Base-by-base conservation (phyloP, 2,797 vertebrate species). In the Lophotriccus pileatus region DNA sequence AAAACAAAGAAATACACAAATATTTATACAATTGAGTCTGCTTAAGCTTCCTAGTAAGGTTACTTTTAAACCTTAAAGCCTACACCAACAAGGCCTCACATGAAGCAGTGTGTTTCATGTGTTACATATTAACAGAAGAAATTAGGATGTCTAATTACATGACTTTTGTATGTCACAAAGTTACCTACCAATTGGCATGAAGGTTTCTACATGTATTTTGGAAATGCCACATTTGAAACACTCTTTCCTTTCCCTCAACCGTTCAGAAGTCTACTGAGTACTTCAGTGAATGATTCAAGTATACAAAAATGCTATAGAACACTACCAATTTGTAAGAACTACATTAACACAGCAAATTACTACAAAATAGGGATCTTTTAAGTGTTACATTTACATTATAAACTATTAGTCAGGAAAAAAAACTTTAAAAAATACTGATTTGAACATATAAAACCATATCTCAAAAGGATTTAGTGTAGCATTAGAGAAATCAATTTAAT, bases 401-500 rank as follows among this genome's bases (percentile, higher is more conserved):
- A 67, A 58, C 62, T 56, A 82, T 28, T 78, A 63, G 5, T 43
- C 25, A 89, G 34, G 37, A 85, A 85, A 94, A 94, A 93, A 93
- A 87, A 2, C 15, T 67, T 79, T 20, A 64, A 69, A 80, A 93
- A 89, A 88, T 56, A 86, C 46, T 85, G 50, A 78, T 82, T 89
- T 77, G 47, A 86, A 88, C 34, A 15, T 66, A 79, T 79, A 81
- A 87, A 94, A 72, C 28, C 41, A 2, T 72, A 84, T 80, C 44
- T 59, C 43, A 28, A 79, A 92, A 93, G 39, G 44, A 52, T 81
- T 94, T 79, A 67, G 56, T 27, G 49, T 36, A 94, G 63, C 75
- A 85, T 90, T 92, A 93, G 66, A 94, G 66, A 94, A 95, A 85
- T 17, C 1, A 6, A 74, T 83, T 95, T 90, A 95, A 96, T 94